Percentiles rank a stretch among this genome's conserved stretches.
These are phyloP conservation scores for Ellobius talpinus DNA, from an alignment of 2,113 vertebrate genomes.

Conservation along the genomic window DNA sequence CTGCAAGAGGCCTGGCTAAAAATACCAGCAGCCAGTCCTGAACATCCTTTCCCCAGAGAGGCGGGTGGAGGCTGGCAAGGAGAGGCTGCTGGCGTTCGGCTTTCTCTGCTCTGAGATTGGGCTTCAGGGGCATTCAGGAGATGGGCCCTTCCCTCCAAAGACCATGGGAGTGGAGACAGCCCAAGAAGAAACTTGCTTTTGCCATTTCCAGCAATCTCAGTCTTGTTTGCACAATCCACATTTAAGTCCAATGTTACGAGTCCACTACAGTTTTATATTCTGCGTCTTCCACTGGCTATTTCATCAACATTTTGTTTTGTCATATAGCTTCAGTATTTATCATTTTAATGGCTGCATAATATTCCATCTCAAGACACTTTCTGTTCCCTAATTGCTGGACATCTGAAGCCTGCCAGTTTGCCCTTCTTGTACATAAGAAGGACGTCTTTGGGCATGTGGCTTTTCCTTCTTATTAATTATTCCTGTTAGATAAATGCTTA, in stretches of 20 bases:
- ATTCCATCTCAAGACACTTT: conserved; percentile 58
- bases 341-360: conserved; percentile 78
- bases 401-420: conserved; percentile 5
- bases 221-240: too few species aligned
- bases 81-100: neutral
- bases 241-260: neutral
- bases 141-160: neutral
- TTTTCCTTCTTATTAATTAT: conserved; percentile 76
- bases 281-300: neutral
- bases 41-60: conserved; percentile 68
- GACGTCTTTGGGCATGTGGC: conserved; percentile 60
- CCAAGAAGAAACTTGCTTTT: conserved; percentile 35
- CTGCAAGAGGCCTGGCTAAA: conserved; percentile 72
- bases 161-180: neutral
- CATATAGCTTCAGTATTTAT: neutral
- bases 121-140: neutral
- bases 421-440: conserved; percentile 48
- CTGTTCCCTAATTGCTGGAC: neutral
- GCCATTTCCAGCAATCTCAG: neutral
- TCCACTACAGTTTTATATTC: neutral
- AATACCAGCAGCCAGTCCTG: conserved; percentile 65
- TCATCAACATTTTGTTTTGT: neutral
- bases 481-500: conserved; percentile 72
- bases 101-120: neutral
- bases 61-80: neutral